phyloP scores from a whole-genome alignment of 2,113 vertebrate genomes.

The Bufo gargarizans region DNA sequence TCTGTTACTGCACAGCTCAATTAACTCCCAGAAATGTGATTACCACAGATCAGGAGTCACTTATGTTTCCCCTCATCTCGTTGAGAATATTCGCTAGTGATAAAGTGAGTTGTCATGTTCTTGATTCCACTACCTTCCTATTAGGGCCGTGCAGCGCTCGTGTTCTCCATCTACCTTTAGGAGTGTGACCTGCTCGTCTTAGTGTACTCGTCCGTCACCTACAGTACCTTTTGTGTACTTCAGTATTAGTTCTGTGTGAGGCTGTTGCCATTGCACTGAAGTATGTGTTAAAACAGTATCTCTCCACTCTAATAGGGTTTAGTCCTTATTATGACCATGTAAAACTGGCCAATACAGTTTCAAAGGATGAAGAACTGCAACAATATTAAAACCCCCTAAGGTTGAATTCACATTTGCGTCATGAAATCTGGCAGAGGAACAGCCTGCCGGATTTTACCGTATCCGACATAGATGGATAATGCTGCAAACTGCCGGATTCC shows the following conservation, averaged over 20 bases:
- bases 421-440: no score
- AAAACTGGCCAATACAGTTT: no score
- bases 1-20: slow-evolving; percentile 67
- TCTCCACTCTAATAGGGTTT: background rate
- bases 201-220: background rate
- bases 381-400: no score
- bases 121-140: background rate
- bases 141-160: background rate
- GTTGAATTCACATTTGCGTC: no score
- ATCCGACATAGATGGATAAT: no score
- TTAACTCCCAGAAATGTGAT: slow-evolving; percentile 52
- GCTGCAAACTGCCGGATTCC: no score
- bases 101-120: slow-evolving; percentile 54
- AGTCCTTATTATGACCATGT: no score
- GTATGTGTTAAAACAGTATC: background rate
- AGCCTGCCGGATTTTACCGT: no score
- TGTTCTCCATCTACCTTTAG: background rate
- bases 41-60: background rate
- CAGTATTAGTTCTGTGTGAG: background rate
- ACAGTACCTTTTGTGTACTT: background rate
- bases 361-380: no score
- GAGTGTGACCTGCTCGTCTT: background rate
- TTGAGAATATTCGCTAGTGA: slow-evolving; percentile 50
- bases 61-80: slow-evolving; percentile 24
- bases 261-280: background rate